A percentile compares a stretch with the other conserved stretches of the same genome.
Conservation (phyloP, 1,140 invertebrate genomes). For the Arctopsyche grandis region DNA sequence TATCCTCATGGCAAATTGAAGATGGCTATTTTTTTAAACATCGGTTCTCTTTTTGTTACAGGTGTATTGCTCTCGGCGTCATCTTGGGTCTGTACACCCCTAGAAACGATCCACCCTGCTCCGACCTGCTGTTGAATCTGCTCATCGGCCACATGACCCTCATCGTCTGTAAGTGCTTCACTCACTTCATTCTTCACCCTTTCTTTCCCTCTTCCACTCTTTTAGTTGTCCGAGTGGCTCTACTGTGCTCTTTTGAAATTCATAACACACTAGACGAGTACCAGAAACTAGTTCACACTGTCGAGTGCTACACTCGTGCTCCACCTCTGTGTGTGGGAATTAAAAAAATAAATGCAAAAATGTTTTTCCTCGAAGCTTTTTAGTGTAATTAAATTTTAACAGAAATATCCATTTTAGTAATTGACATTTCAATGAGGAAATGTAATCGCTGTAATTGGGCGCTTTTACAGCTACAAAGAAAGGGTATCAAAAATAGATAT, state of each 20-base stretch:
- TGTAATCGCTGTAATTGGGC: too few relatives aligned
- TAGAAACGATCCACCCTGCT: conserved; percentile 66
- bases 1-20: too few relatives aligned
- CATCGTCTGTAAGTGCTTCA: conserved; percentile 60
- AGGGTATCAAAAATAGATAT: too few relatives aligned
- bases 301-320: neutral
- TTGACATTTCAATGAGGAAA: too few relatives aligned
- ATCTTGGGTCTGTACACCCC: conserved; percentile 61
- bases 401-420: too few relatives aligned
- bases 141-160: conserved; percentile 73
- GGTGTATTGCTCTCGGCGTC: conserved; percentile 67
- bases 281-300: neutral
- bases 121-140: conserved; percentile 68
- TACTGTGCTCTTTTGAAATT: neutral
- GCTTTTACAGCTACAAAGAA: too few relatives aligned
- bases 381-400: too few relatives aligned
- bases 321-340: too few relatives aligned
- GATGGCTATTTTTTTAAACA: too few relatives aligned
- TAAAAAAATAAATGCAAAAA: too few relatives aligned
- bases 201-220: neutral
- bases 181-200: neutral
- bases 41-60: conserved; percentile 56
- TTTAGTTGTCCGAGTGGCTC: neutral
- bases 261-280: neutral
- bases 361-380: too few relatives aligned